A percentile compares a stretch with the other conserved stretches of the same genome.
Evolutionary conservation across 2,113 vertebrate genomes (phyloP).

Genomic region (Pongo abelii): DNA sequence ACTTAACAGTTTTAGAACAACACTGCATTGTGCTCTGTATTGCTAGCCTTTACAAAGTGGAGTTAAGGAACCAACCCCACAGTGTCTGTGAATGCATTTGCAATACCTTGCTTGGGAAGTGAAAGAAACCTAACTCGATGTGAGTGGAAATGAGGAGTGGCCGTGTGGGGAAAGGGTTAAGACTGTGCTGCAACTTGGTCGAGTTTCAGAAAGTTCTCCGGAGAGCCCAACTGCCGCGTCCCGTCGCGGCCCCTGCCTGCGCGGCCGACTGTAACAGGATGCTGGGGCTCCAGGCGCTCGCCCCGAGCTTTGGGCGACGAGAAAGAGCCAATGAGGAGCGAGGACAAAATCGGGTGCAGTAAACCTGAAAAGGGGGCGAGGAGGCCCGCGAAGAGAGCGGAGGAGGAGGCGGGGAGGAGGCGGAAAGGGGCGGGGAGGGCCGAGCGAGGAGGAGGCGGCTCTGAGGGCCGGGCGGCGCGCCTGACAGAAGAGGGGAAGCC

Average conservation of each 20-base stretch:
- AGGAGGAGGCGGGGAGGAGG: conserved; percentile 29
- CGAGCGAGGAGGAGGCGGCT: not conserved
- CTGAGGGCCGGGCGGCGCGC: not conserved
- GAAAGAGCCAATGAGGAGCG: conserved; percentile 36
- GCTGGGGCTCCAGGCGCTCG: conserved; percentile 45
- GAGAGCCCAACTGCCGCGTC: conserved; percentile 40
- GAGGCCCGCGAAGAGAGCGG: conserved; percentile 23
- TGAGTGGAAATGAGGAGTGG: not conserved
- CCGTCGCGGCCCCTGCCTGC: not conserved
- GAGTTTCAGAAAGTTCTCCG: conserved; percentile 69
- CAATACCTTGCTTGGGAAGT: not conserved
- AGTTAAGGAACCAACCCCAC: not conserved
- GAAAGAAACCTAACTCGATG: not conserved
- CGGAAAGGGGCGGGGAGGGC: not conserved
- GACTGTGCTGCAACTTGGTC: not conserved
- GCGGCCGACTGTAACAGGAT: conserved; percentile 52
- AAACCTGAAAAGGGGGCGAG: conserved; percentile 15
- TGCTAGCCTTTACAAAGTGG: not conserved
- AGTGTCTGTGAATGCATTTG: not conserved
- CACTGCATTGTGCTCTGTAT: not conserved
- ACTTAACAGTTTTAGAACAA: not conserved
- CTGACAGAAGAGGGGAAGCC: not conserved
- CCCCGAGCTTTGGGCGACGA: not conserved
- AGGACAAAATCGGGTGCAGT: conserved; percentile 1
- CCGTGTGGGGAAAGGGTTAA: conserved; percentile 47